phyloP scores from a whole-genome alignment of 2,797 vertebrate genomes.

The Diplodus sargus region DNA sequence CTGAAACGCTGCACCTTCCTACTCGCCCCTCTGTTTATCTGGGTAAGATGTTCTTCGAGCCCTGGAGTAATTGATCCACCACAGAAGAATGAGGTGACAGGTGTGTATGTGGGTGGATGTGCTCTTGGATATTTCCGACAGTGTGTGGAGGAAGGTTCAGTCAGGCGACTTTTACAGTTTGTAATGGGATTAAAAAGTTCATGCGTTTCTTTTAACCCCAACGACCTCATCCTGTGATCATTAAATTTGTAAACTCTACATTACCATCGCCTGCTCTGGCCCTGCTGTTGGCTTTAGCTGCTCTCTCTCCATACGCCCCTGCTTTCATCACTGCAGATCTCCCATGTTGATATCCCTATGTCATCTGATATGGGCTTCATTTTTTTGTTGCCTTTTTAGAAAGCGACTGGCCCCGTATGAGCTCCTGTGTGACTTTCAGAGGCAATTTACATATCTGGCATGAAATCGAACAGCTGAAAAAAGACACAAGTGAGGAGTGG shows the following conservation, averaged over 20 bases:
- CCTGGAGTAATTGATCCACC: conserved; percentile 9
- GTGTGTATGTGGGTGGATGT: conserved; percentile 47
- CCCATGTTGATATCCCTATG: conserved; percentile 63
- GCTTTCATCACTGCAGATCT: conserved; percentile 68
- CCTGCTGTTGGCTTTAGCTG: conserved; percentile 25
- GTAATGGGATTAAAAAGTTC: conserved; percentile 52
- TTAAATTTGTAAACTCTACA: conserved; percentile 49
- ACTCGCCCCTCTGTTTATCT: conserved; percentile 7
- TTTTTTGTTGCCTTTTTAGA: conserved; percentile 41
- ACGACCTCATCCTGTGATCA: conserved; percentile 22
- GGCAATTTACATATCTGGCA: conserved; percentile 73
- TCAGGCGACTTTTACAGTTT: conserved; percentile 33
- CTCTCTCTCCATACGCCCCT: conserved; percentile 9
- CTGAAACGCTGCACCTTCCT: neutral
- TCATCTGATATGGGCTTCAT: conserved; percentile 60
- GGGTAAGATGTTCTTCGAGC: conserved; percentile 12
- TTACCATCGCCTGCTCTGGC: conserved; percentile 29
- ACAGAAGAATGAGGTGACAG: conserved; percentile 38
- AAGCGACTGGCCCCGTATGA: conserved; percentile 21
- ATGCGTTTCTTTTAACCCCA: conserved; percentile 44
- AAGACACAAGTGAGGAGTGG: conserved; percentile 51
- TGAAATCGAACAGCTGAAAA: conserved; percentile 73
- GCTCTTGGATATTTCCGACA: conserved; percentile 35
- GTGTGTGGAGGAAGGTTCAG: conserved; percentile 29
- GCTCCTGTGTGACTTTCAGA: conserved; percentile 63